Base-by-base conservation (phyloP, 2,888 invertebrate genomes). In the Drosophila siamana region DNA sequence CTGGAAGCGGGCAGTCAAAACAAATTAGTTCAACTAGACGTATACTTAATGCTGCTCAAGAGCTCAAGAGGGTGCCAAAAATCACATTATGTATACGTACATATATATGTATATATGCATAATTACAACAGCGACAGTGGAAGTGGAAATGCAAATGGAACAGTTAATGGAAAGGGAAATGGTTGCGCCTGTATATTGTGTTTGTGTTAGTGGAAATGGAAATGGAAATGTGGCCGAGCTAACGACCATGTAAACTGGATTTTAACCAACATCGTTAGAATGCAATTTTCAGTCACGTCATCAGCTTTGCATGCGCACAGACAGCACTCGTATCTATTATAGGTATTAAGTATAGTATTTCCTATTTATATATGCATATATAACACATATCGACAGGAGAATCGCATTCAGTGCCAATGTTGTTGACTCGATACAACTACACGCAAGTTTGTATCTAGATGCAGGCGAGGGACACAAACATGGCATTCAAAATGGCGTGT, bases 11-110 rank as follows among this genome's bases (percentile, higher is more conserved):
- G 55, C 54, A 65, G 78, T 69, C 72, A 72, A 72, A 83, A 76
- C 88, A 85, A 91, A 89, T 89, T 91, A 91, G 91, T 90, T 89
- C 89, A 90, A 88, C 90, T 88, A 90, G 88, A 89, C 89, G 88
- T 77, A 72, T 80, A 83, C 86, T 85, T 88, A 79, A 80, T 86
- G 60, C 47, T 26, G 44, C 19, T 19, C 19, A 19, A n/a, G n/a
- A 69, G 55, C 54, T 67, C 60, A 71, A 71, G 52, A 71, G 66
- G 66, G 65, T 75, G 81, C 78, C 75, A 82, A 83, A 73, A 71
- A 68, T 50, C 54, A 47, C 57, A 64, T 62, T 66, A 82, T 56
- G 22, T 24, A 54, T 26, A 30, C 16, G 24, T 19, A 11, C 0
- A 36, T 5, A 11, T 6, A 16, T 8, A 13, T 8, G n/a, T 24